Conservation (phyloP, 2,113 vertebrate species). For the Charina bottae region DNA sequence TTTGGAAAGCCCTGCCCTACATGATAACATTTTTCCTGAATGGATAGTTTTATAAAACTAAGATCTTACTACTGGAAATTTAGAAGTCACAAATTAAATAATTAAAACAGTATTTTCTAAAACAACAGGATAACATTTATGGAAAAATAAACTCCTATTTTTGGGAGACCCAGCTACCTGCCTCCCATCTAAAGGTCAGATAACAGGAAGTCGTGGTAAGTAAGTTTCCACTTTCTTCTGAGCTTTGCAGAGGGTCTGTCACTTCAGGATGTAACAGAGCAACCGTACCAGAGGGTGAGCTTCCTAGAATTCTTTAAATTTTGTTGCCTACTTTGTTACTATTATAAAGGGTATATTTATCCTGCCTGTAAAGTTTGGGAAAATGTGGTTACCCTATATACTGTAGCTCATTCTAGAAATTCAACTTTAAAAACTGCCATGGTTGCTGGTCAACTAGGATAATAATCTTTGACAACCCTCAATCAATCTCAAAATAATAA, state of each 20-base stretch:
- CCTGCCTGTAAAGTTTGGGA: background rate
- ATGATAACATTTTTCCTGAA: background rate
- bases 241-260: background rate
- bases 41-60: background rate
- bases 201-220: background rate
- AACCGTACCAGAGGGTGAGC: background rate
- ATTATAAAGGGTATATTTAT: background rate
- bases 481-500: background rate
- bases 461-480: background rate
- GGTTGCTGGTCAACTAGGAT: background rate
- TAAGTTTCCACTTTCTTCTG: background rate
- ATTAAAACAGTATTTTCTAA: background rate
- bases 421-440: background rate
- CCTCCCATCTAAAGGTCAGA: background rate
- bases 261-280: background rate
- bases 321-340: background rate
- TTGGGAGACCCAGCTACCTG: background rate
- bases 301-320: slow-evolving; percentile 5
- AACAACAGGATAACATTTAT: background rate
- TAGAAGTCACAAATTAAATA: background rate
- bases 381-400: background rate
- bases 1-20: too few species aligned
- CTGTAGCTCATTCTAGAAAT: background rate
- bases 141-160: background rate
- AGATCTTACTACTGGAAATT: background rate